A percentile compares a stretch with the other conserved stretches of the same genome.
Conservation (phyloP, 2,113 vertebrate species). For the Orthonyx spaldingii region DNA sequence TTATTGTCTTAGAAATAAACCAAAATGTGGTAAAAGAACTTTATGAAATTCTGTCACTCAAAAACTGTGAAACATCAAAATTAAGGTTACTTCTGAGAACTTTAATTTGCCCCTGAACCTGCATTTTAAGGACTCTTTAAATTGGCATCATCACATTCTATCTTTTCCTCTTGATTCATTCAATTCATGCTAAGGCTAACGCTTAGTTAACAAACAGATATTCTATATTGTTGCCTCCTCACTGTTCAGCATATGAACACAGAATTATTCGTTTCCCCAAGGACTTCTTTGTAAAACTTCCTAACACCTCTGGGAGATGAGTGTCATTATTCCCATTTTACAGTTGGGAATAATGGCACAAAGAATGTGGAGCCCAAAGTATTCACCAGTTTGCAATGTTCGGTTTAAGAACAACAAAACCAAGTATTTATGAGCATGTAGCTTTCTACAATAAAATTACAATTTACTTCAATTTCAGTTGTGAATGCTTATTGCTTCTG, state of each 20-base stretch:
- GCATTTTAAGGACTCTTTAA: neutral
- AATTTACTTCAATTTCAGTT: conserved; percentile 60
- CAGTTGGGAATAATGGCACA: neutral
- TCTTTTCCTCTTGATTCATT: neutral
- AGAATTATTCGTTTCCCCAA: neutral
- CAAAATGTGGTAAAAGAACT: neutral
- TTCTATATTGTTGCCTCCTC: neutral
- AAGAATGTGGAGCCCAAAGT: neutral
- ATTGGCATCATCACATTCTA: neutral
- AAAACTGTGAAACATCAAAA: neutral
- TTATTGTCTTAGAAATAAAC: neutral
- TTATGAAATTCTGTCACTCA: neutral
- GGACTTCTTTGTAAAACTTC: conserved; percentile 4
- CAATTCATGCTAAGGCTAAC: neutral
- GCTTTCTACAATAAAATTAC: conserved; percentile 48
- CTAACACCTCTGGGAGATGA: neutral
- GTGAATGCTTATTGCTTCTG: conserved; percentile 49
- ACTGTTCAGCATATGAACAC: neutral
- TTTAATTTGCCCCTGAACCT: neutral
- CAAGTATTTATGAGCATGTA: conserved; percentile 35
- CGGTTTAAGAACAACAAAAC: conserved; percentile 21
- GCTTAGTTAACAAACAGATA: neutral
- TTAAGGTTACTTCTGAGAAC: neutral
- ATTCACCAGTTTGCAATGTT: neutral
- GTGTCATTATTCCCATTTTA: neutral